Evolutionary conservation across 2,888 invertebrate genomes (phyloP).

Genomic region (Habroteleia sp.): DNA sequence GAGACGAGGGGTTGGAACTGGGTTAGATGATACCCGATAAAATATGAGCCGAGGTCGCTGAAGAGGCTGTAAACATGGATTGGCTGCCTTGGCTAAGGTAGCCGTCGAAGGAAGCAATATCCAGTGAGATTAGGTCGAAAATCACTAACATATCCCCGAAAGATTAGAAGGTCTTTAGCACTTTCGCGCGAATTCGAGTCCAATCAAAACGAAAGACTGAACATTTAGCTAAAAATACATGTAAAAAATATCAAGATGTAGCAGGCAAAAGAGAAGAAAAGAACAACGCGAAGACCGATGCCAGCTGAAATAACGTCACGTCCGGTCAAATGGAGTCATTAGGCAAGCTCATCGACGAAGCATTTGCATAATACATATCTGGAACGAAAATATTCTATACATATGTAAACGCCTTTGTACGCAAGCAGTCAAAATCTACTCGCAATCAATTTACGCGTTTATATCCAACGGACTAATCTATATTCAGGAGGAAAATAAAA

Average conservation of each 20-base stretch:
- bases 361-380: slow-evolving; percentile 19
- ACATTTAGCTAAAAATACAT: background rate
- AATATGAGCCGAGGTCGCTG: slow-evolving; percentile 42
- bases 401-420: slow-evolving; percentile 12
- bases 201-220: slow-evolving; percentile 44
- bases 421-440: slow-evolving; percentile 1
- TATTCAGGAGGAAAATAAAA: too few relatives aligned
- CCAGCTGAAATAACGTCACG: too few relatives aligned
- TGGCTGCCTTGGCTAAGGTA: slow-evolving; percentile 60
- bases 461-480: slow-evolving; percentile 1
- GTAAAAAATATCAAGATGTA: too few relatives aligned
- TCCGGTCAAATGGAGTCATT: slow-evolving; percentile 5
- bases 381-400: slow-evolving; percentile 12
- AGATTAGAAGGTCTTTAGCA: slow-evolving; percentile 13
- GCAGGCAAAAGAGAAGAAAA: too few relatives aligned
- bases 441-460: slow-evolving; percentile 6
- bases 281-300: too few relatives aligned
- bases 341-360: slow-evolving; percentile 3
- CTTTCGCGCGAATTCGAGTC: slow-evolving; percentile 11
- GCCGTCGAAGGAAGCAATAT: slow-evolving; percentile 45
- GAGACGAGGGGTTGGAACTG: slow-evolving; percentile 47
- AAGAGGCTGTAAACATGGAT: slow-evolving; percentile 47
- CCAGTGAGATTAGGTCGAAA: slow-evolving; percentile 20
- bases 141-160: slow-evolving; percentile 39
- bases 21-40: slow-evolving; percentile 59